phyloP scores from a whole-genome alignment of 2,797 vertebrate species.

The Pogoniulus pusillus region DNA sequence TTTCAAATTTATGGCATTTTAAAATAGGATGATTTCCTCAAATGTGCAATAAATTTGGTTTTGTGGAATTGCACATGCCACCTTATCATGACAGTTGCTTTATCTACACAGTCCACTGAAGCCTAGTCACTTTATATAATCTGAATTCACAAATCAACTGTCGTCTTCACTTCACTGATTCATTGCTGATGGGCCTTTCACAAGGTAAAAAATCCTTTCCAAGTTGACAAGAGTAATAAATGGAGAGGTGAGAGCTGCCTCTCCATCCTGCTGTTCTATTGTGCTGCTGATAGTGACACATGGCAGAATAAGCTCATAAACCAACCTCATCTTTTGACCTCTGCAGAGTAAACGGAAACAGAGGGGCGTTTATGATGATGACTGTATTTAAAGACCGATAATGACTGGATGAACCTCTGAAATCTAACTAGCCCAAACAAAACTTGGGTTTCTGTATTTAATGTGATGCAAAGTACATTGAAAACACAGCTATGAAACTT shows the following conservation, averaged over 20 bases:
- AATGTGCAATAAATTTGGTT: slow-evolving; percentile 92
- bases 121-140: slow-evolving; percentile 90
- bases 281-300: slow-evolving; percentile 84
- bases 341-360: slow-evolving; percentile 80
- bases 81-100: slow-evolving; percentile 87
- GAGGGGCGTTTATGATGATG: slow-evolving; percentile 85
- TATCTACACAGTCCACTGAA: slow-evolving; percentile 84
- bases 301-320: slow-evolving; percentile 89
- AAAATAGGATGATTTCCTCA: slow-evolving; percentile 96
- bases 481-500: background rate
- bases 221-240: slow-evolving; percentile 87
- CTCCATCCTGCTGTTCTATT: slow-evolving; percentile 79
- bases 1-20: slow-evolving; percentile 93
- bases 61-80: slow-evolving; percentile 85
- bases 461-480: slow-evolving; percentile 21
- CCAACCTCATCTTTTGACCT: slow-evolving; percentile 87
- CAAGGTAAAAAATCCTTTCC: slow-evolving; percentile 75
- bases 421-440: slow-evolving; percentile 64
- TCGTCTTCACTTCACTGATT: slow-evolving; percentile 84
- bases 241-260: slow-evolving; percentile 80
- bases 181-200: slow-evolving; percentile 84
- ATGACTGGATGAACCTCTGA: slow-evolving; percentile 84
- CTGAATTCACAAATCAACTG: slow-evolving; percentile 94
- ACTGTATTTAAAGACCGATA: slow-evolving; percentile 88
- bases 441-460: slow-evolving; percentile 66